These are phyloP conservation scores for Polypedilum pembai DNA, from an alignment of 1,140 invertebrate genomes.

Conservation along the genomic window DNA sequence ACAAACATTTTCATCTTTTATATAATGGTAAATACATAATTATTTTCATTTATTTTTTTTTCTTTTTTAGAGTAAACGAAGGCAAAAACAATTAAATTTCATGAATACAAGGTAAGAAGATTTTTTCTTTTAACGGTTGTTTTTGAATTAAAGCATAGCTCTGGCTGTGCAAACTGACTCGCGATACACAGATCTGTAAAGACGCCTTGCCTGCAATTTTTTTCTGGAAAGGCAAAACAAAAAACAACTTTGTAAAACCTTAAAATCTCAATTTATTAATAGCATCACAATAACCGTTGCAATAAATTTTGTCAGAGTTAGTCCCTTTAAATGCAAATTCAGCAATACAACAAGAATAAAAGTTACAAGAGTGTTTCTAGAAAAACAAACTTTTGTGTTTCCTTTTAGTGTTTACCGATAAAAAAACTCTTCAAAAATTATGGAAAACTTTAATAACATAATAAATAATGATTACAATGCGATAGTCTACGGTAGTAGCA, in stretches of 20 bases:
- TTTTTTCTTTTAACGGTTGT: neutral
- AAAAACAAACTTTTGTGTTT: conserved; percentile 21
- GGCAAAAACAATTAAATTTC: too few relatives aligned
- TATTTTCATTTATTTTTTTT: neutral
- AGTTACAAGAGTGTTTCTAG: neutral
- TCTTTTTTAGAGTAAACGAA: neutral
- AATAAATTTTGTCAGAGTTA: neutral
- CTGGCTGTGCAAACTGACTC: neutral
- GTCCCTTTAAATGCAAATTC: neutral
- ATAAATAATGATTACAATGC: conserved; percentile 21
- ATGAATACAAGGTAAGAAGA: neutral
- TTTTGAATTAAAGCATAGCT: neutral
- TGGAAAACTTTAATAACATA: conserved; percentile 22
- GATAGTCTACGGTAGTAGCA: conserved; percentile 2
- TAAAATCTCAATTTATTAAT: neutral
- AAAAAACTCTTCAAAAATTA: neutral
- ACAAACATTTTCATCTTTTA: too few relatives aligned
- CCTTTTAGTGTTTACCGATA: conserved; percentile 15
- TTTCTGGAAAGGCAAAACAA: neutral
- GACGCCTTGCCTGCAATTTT: neutral
- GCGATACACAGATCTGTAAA: neutral
- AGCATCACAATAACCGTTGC: neutral
- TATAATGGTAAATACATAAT: too few relatives aligned
- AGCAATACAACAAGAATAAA: conserved; percentile 7
- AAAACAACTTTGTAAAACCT: neutral